Percentiles rank a stretch among this genome's conserved stretches.
Evolutionary conservation across 1,140 invertebrate species (phyloP).

Genomic region (Polypedilum pembai): DNA sequence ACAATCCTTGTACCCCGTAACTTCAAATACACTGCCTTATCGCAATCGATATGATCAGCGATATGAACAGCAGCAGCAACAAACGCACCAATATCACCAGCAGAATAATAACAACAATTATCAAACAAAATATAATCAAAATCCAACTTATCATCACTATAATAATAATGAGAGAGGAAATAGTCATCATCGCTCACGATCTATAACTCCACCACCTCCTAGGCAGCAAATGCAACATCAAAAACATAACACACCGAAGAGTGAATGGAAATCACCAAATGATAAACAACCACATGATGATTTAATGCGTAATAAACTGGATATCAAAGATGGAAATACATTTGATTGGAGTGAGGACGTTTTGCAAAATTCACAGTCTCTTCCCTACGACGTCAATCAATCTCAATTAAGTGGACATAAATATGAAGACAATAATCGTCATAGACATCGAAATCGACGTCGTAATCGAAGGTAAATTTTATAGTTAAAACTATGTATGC

Average conservation of each 20-base stretch:
- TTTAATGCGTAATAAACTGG: background rate
- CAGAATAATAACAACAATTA: background rate
- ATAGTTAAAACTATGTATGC: too few species aligned
- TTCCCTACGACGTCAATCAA: background rate
- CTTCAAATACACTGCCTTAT: background rate
- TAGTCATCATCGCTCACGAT: conserved; percentile 2
- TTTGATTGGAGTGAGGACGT: conserved; percentile 12
- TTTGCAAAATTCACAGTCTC: background rate
- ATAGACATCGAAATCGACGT: background rate
- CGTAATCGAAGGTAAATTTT: conserved; percentile 17
- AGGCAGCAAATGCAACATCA: background rate
- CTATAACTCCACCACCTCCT: background rate
- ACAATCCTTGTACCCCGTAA: background rate
- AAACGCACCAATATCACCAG: background rate
- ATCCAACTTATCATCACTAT: background rate
- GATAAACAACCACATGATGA: background rate
- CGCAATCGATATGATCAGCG: background rate
- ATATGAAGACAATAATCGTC: conserved; percentile 22
- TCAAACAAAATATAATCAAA: conserved; percentile 28
- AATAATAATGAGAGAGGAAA: background rate
- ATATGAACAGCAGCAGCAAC: conserved; percentile 1
- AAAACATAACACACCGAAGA: background rate
- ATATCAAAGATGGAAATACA: background rate
- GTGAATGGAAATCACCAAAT: conserved; percentile 13
- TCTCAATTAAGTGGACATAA: background rate